Base-by-base conservation (phyloP, 2,888 invertebrate species). In the Herminia tarsipennalis region DNA sequence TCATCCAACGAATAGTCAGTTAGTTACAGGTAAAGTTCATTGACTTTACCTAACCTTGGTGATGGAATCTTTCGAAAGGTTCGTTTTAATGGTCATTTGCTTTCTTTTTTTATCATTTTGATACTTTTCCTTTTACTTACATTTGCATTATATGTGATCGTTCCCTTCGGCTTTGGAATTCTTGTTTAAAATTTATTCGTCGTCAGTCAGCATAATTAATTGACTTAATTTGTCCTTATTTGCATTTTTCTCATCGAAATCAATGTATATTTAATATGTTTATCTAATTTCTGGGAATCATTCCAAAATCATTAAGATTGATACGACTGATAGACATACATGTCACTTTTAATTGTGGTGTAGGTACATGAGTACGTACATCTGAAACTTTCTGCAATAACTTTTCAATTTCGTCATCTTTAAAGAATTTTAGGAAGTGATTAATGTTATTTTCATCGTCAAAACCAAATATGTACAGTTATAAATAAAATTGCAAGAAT, bases 1-100 rank as follows among this genome's bases (percentile, higher is more conserved):
- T 4, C 10, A 27, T 6, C n/a, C 3, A n/a, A 10, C 4, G 13
- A 14, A 28, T 20, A 16, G 33, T 34, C 12, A 14, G 14, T 22
- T 21, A 20, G 4, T 38, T 46, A 21, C 36, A n/a, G n/a, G n/a
- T 17, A 8, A 42, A 66, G 83, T 75, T 80, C 77, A 58, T 64
- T 71, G 56, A 61, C 77, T 53, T 56, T 68, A 58, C 0, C 70
- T 63, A 63, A 63, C 75, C 84, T 81, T 83, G 76, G 44, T 39
- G 53, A 51, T 49, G 65, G 66, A 70, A 67, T 59, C 59, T 70
- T 66, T 66, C 68, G 66, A 67, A 72, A 66, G 58, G 49, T 47
- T 49, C 41, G 62, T 64, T 66, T 53, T 54, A 54, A 55, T 30
- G 17, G 45, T 34, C 49, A 46, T 43, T 65, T 59, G 48, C 60